These are phyloP conservation scores for Protobothrops flavoviridis DNA, from an alignment of 2,113 vertebrate species.

Conservation along the genomic window DNA sequence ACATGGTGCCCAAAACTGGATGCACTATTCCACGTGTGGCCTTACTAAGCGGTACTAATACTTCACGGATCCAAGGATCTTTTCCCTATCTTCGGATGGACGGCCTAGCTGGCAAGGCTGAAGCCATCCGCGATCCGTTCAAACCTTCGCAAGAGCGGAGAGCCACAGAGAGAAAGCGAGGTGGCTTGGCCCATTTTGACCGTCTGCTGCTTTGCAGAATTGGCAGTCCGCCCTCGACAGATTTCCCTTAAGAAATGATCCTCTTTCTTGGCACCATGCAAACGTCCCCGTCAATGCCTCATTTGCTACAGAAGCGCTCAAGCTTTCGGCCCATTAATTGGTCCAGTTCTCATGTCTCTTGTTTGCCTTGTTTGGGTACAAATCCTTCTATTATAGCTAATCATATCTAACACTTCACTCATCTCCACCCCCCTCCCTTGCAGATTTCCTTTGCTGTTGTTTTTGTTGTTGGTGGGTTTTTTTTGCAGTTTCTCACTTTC, in stretches of 20 bases:
- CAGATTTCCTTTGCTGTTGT: slow-evolving; percentile 17
- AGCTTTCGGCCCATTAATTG: neutral
- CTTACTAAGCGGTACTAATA: neutral
- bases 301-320: neutral
- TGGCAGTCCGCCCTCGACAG: neutral
- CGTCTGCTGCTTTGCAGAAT: neutral
- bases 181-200: neutral
- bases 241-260: neutral
- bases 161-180: neutral
- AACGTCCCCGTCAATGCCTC: accelerated
- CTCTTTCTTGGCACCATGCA: neutral
- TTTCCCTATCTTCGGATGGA: neutral
- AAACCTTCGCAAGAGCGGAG: neutral
- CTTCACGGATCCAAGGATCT: neutral
- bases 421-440: too few species aligned
- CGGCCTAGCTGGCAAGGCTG: neutral
- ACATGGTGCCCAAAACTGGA: too few species aligned
- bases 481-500: slow-evolving; percentile 24
- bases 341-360: neutral
- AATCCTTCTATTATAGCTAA: slow-evolving; percentile 42
- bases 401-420: slow-evolving; percentile 40
- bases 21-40: neutral
- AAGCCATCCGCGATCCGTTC: neutral
- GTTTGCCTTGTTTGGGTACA: slow-evolving; percentile 34
- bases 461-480: neutral